Conservation (phyloP, 2,797 vertebrate genomes). For the Gallinago solitaria region DNA sequence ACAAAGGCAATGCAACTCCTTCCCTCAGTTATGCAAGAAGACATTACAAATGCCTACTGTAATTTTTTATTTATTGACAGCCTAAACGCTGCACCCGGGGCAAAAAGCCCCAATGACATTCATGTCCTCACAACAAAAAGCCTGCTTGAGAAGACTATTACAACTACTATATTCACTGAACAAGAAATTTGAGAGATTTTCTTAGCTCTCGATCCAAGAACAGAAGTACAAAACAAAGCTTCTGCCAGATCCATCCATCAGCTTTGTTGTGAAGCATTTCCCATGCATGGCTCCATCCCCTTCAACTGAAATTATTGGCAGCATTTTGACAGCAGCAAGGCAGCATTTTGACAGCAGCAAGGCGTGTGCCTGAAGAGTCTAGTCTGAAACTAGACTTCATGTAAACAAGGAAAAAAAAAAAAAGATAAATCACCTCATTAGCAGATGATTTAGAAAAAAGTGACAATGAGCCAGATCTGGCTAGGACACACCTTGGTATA, state of each 20-base stretch:
- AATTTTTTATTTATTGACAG: neutral
- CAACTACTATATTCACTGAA: neutral
- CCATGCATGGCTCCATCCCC: neutral
- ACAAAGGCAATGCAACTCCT: neutral
- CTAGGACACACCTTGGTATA: neutral
- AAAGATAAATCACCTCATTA: neutral
- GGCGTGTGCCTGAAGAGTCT: neutral
- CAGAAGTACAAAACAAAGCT: conserved; percentile 40
- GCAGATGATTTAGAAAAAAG: neutral
- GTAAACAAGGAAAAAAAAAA: neutral
- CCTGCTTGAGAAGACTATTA: neutral
- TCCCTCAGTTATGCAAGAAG: neutral
- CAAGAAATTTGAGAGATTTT: conserved; percentile 24
- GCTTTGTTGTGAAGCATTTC: conserved; percentile 17
- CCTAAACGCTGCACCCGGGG: neutral
- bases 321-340: conserved; percentile 30
- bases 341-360: conserved; percentile 29
- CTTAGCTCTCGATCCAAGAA: neutral
- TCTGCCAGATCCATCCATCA: conserved; percentile 13
- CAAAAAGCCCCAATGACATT: neutral
- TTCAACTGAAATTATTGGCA: conserved; percentile 36
- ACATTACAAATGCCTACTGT: neutral
- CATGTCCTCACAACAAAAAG: neutral
- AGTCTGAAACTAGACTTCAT: neutral
- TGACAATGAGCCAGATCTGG: neutral